Evolutionary conservation across 2,113 vertebrate genomes (phyloP).

Genomic region (Etheostoma cragini): DNA sequence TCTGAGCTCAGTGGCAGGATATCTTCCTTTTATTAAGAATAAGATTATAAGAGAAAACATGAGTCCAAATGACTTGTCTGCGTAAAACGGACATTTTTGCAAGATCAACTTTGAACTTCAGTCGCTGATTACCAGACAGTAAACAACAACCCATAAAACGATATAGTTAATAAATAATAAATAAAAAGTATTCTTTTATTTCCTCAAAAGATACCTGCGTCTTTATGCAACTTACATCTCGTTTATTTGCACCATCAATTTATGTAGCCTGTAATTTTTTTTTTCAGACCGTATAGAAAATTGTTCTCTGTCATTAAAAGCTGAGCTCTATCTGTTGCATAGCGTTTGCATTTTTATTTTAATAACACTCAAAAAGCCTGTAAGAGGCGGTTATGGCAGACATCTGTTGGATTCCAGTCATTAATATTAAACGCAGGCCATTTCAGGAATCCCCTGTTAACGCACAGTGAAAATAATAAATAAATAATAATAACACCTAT

Average conservation of each 20-base stretch:
- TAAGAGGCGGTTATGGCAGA: slow-evolving; percentile 52
- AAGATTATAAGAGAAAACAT: background rate
- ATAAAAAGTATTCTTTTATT: background rate
- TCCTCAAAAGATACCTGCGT: background rate
- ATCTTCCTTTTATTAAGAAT: slow-evolving; percentile 22
- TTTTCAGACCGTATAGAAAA: background rate
- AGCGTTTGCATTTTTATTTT: slow-evolving; percentile 30
- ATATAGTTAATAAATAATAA: background rate
- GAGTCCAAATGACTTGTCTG: background rate
- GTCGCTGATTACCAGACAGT: background rate
- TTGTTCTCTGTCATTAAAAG: background rate
- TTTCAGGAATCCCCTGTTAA: slow-evolving; percentile 45
- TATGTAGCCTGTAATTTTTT: background rate
- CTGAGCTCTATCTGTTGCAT: slow-evolving; percentile 15
- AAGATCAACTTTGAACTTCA: background rate
- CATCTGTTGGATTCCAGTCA: slow-evolving; percentile 69
- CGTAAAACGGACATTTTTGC: background rate
- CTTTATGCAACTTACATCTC: background rate
- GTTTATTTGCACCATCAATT: background rate
- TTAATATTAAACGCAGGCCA: slow-evolving; percentile 60
- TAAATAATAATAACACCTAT: slow-evolving; percentile 12
- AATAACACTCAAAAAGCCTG: slow-evolving; percentile 29
- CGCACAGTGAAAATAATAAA: slow-evolving; percentile 28
- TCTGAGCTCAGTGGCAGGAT: slow-evolving; percentile 24
- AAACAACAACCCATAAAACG: background rate